Percentiles rank a stretch among this genome's conserved stretches.
These are phyloP conservation scores for Cirrhinus mrigala DNA, from an alignment of 2,797 vertebrate genomes.

Conservation along the genomic window DNA sequence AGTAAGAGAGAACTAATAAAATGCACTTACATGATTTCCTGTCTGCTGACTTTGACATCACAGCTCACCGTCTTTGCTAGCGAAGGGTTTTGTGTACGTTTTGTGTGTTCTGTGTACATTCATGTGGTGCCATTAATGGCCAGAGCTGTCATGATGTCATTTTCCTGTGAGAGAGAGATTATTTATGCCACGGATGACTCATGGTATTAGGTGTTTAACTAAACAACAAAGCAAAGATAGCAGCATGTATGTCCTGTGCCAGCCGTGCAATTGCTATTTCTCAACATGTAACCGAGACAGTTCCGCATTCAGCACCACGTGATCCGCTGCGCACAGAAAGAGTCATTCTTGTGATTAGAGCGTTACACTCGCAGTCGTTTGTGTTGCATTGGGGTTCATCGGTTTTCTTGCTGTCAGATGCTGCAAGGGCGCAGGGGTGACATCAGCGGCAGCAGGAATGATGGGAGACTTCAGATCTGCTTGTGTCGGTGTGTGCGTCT, in stretches of 20 bases:
- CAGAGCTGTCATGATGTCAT: neutral
- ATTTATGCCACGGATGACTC: neutral
- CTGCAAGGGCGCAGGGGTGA: constrained; percentile 76
- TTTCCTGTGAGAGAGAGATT: neutral
- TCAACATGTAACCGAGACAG: neutral
- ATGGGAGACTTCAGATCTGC: constrained; percentile 53
- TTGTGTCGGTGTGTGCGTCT: constrained; percentile 43
- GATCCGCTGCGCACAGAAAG: constrained; percentile 35
- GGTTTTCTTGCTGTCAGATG: constrained; percentile 64
- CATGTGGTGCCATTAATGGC: neutral
- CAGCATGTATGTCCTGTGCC: neutral
- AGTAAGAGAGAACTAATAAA: neutral
- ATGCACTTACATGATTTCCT: neutral
- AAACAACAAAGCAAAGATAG: neutral
- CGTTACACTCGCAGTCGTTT: constrained; percentile 14
- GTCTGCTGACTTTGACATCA: neutral
- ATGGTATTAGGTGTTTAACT: neutral
- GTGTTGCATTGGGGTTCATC: constrained; percentile 44
- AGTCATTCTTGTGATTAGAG: constrained; percentile 49
- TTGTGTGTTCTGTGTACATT: neutral
- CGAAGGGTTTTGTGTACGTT: neutral
- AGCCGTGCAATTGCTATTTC: neutral
- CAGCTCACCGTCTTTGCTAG: neutral
- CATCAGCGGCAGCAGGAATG: constrained; percentile 47
- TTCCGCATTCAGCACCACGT: constrained; percentile 28